phyloP scores from a whole-genome alignment of 1,140 invertebrate genomes.

The Heliothis subflexa region DNA sequence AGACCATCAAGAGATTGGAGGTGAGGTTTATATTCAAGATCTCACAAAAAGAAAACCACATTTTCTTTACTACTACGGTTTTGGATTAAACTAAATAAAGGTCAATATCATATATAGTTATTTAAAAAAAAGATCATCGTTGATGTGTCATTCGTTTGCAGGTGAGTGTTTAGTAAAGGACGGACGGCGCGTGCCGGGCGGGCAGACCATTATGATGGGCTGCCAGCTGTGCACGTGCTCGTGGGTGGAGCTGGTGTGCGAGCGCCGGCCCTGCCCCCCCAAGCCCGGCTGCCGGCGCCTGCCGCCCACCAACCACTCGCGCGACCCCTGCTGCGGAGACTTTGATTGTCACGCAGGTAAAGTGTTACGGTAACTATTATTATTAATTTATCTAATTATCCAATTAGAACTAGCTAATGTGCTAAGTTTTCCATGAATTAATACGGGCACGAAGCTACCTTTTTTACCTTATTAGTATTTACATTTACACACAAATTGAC shows the following conservation, averaged over 20 bases:
- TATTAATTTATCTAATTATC: too few relatives aligned
- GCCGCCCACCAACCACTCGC: conserved; percentile 28
- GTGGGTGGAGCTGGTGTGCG: conserved; percentile 62
- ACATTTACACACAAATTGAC: too few relatives aligned
- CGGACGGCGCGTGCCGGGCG: conserved; percentile 64
- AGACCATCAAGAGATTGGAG: conserved; percentile 59
- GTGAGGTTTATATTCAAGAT: background rate
- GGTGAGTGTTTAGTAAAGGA: conserved; percentile 69
- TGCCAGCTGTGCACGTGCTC: conserved; percentile 71
- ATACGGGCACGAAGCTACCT: too few relatives aligned
- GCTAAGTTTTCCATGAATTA: too few relatives aligned
- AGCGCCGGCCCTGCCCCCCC: background rate
- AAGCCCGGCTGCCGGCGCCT: background rate
- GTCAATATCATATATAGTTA: too few relatives aligned
- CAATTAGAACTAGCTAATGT: too few relatives aligned
- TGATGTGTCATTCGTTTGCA: conserved; percentile 51
- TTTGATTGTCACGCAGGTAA: conserved; percentile 71
- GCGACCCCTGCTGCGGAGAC: conserved; percentile 73
- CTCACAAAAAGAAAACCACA: background rate
- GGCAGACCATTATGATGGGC: conserved; percentile 63
- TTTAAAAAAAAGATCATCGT: background rate
- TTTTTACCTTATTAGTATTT: too few relatives aligned
- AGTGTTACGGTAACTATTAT: background rate
- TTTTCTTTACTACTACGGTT: background rate
- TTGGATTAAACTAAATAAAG: too few relatives aligned